Evolutionary conservation across 2,888 invertebrate species (phyloP), one percentile per base, ranked within the genome.

Genomic region (Orthosia gracilis): DNA sequence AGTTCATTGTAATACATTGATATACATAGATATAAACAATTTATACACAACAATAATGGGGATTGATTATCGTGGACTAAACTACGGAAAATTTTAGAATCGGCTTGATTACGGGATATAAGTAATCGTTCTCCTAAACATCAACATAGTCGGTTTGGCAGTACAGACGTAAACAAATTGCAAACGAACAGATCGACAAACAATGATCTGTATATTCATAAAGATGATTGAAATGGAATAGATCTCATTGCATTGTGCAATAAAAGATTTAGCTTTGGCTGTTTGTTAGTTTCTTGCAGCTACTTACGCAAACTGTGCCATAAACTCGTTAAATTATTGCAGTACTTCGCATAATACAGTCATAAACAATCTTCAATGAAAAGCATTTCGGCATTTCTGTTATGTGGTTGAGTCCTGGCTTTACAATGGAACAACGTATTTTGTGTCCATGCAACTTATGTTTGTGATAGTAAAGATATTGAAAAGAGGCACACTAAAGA

Each of bases 251-350:
- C 76, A 70, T 82, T 73, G 61, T 72, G 68, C 73, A 80, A 69
- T 72, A 64, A 76, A 65, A 68, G 23, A 77, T 69, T 81, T 72
- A 80, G 12, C 57, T 72, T 68, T 45, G 49, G n/a, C 49, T 23
- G 49, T 69, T 64, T 71, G 69, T 55, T 61, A 64, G 68, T 67
- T 71, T 63, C 81, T 72, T 45, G 71, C 70, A 68, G 23, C 57
- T 62, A 72, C 82, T 78, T 81, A 70, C 81, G 81, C 79, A 81
- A 82, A 81, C 75, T 63, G 69, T 70, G 23, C 67, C 62, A 73
- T 78, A 78, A 82, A 82, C 57, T 64, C 47, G 84, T 73, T 78
- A 81, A 72, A 68, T 78, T 82, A 82, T 81, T 81, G 64, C 75
- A 64, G 45, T 64, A 80, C 57, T 68, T 71, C 76, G 76, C 62